phyloP scores from a whole-genome alignment of 2,113 vertebrate species.

The Gorsachius goisagi region DNA sequence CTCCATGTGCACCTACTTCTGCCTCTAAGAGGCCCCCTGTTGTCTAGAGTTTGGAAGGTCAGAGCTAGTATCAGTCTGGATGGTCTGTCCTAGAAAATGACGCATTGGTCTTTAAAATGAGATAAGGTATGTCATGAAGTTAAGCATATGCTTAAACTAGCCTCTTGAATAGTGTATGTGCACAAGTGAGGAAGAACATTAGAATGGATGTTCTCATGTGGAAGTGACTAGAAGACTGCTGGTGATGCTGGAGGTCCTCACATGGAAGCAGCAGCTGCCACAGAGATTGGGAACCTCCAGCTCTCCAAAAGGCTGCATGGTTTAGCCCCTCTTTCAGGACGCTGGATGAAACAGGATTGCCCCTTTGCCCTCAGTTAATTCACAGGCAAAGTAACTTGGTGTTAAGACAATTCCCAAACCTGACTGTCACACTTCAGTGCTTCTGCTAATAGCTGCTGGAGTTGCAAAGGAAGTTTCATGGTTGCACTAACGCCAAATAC shows the following conservation, averaged over 20 bases:
- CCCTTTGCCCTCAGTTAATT: not conserved
- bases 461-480: not conserved
- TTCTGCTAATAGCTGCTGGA: not conserved
- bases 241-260: not conserved
- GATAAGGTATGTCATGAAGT: not conserved
- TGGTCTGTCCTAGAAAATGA: not conserved
- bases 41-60: not conserved
- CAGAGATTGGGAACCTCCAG: not conserved
- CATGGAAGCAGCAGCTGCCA: not conserved
- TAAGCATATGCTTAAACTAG: not conserved
- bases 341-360: too few relatives aligned
- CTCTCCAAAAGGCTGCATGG: not conserved
- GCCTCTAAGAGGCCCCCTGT: not conserved
- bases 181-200: too few relatives aligned
- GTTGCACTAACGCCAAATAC: not conserved
- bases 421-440: not conserved
- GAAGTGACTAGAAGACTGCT: not conserved
- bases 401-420: not conserved
- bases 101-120: not conserved
- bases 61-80: not conserved
- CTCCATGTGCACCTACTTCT: not conserved
- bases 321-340: not conserved
- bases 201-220: not conserved
- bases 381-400: not conserved
- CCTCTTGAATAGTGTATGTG: accelerated